A percentile compares a stretch with the other conserved stretches of the same genome.
These are phyloP conservation scores for Scalopus aquaticus DNA, from an alignment of 2,113 vertebrate genomes.

Conservation along the genomic window DNA sequence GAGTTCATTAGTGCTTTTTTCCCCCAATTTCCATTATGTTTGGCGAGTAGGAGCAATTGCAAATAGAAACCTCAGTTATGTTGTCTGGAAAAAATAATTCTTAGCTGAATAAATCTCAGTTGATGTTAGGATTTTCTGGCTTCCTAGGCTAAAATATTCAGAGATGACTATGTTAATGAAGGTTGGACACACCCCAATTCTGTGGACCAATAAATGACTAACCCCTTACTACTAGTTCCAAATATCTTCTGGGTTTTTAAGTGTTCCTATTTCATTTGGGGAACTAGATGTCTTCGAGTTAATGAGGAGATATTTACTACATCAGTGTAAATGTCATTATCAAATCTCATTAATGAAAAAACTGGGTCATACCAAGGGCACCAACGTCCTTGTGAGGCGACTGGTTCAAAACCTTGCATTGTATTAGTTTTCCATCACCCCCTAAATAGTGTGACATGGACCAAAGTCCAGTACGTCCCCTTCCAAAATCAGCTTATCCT, in stretches of 20 bases:
- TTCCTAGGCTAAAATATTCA: slow-evolving; percentile 47
- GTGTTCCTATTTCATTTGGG: not conserved
- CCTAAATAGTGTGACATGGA: not conserved
- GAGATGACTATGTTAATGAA: not conserved
- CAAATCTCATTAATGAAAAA: not conserved
- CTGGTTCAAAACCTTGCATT: not conserved
- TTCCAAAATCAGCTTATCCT: slow-evolving; percentile 54
- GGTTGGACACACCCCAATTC: not conserved
- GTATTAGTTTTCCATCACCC: not conserved
- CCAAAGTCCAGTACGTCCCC: not conserved
- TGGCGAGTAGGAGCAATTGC: not conserved
- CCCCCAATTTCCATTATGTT: not conserved
- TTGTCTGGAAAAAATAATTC: slow-evolving; percentile 19
- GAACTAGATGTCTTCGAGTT: not conserved
- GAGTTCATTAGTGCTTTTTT: not conserved
- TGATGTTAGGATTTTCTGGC: slow-evolving; percentile 1
- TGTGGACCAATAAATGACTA: not conserved
- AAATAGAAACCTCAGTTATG: not conserved
- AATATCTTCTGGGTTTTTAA: slow-evolving; percentile 23
- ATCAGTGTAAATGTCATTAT: slow-evolving; percentile 21
- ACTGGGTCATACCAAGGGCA: not conserved
- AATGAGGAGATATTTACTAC: slow-evolving; percentile 40
- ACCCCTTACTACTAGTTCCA: not conserved
- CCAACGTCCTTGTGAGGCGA: not conserved
- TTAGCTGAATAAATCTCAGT: slow-evolving; percentile 24